Percentiles rank a stretch among this genome's conserved stretches.
These are phyloP conservation scores for Tetrax tetrax DNA, from an alignment of 2,113 vertebrate species.

Conservation along the genomic window DNA sequence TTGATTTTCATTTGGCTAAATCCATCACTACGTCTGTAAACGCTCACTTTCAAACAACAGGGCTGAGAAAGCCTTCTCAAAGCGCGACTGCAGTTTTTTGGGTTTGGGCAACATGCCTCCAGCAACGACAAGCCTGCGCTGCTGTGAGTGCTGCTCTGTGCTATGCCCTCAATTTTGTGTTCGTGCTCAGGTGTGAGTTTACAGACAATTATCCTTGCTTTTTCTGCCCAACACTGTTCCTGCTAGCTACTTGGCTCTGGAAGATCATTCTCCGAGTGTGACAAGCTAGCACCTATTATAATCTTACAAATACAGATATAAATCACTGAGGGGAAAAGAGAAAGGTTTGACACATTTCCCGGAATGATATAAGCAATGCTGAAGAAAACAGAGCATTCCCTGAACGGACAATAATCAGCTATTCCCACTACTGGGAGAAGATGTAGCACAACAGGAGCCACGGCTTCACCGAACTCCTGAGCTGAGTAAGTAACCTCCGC, in stretches of 20 bases:
- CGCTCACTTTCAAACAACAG: neutral
- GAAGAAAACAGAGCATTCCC: neutral
- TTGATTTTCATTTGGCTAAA: neutral
- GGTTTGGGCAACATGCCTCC: neutral
- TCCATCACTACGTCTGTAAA: neutral
- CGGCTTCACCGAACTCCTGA: neutral
- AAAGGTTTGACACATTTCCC: neutral
- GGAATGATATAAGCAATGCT: neutral
- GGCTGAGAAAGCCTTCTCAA: neutral
- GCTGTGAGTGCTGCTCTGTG: neutral
- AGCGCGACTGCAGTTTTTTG: neutral
- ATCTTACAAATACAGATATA: constrained; percentile 16
- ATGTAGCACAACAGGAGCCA: neutral
- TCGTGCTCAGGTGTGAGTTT: constrained; percentile 11
- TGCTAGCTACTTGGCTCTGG: neutral
- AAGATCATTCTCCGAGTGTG: neutral
- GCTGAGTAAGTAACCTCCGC: neutral
- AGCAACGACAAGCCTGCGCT: neutral
- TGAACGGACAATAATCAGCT: neutral
- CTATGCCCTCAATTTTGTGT: neutral
- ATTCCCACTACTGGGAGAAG: neutral
- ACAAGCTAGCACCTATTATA: neutral
- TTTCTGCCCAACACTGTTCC: neutral
- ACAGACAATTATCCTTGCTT: neutral
- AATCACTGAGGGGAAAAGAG: neutral